Evolutionary conservation across 2,888 invertebrate species (phyloP).

Genomic region (Melanophora roralis): DNA sequence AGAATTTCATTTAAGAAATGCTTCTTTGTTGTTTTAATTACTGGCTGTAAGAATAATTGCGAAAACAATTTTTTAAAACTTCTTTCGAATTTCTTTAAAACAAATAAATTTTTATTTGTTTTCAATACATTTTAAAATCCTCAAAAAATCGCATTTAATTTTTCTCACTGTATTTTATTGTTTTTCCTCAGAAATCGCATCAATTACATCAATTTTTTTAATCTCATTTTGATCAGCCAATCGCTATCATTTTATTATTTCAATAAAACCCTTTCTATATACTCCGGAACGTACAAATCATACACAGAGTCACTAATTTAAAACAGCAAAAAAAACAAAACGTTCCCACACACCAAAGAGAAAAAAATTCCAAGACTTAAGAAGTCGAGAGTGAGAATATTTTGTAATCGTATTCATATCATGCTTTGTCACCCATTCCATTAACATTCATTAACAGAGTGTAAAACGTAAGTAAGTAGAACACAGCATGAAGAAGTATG

Average conservation of each 20-base stretch:
- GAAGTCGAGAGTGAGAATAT: conserved; percentile 53
- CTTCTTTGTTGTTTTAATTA: no score
- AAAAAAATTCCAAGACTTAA: conserved; percentile 8
- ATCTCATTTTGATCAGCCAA: conserved; percentile 36
- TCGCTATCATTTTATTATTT: conserved; percentile 5
- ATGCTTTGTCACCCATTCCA: conserved; percentile 75
- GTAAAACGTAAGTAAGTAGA: neutral
- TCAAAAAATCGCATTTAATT: no score
- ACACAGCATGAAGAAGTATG: conserved; percentile 23
- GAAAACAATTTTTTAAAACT: no score
- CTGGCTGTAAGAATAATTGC: no score
- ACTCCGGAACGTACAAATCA: conserved; percentile 58
- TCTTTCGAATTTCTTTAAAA: no score
- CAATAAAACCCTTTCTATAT: conserved; percentile 43
- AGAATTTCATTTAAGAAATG: no score
- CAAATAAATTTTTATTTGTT: no score
- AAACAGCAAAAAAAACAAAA: neutral
- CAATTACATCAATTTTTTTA: conserved; percentile 32
- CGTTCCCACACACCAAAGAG: conserved; percentile 39
- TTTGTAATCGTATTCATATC: conserved; percentile 45
- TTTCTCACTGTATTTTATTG: conserved; percentile 25
- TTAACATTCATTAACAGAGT: conserved; percentile 75
- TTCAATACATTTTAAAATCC: no score
- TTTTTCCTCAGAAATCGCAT: conserved; percentile 47
- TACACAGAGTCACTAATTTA: conserved; percentile 28